Conservation (phyloP, 2,113 vertebrate genomes). For the Nothobranchius furzeri region DNA sequence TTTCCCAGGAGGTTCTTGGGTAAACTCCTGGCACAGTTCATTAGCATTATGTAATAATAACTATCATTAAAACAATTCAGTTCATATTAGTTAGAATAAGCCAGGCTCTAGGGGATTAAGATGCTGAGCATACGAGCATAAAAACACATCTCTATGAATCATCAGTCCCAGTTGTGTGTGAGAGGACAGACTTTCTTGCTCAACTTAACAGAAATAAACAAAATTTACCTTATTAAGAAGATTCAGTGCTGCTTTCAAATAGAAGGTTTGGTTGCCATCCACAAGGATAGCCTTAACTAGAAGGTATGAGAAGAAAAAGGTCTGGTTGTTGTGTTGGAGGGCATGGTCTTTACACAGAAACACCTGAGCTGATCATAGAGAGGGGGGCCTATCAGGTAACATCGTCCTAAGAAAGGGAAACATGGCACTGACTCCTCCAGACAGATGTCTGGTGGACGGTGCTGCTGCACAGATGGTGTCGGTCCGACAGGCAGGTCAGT, state of each 20-base stretch:
- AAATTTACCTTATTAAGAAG: conserved; percentile 34
- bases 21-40: conserved; percentile 9
- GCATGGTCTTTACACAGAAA: conserved; percentile 34
- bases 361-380: conserved; percentile 27
- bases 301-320: conserved; percentile 6
- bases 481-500: conserved; percentile 7
- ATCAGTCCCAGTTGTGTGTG: background rate
- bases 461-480: conserved; percentile 59
- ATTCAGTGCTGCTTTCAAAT: conserved; percentile 8
- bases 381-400: conserved; percentile 61
- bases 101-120: conserved; percentile 21
- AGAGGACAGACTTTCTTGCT: too few relatives aligned
- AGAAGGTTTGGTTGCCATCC: background rate
- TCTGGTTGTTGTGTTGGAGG: conserved; percentile 8
- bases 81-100: conserved; percentile 17
- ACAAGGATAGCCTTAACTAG: conserved; percentile 2
- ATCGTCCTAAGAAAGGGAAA: conserved; percentile 59
- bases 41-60: conserved; percentile 43
- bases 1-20: conserved; percentile 54
- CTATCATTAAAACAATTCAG: conserved; percentile 28
- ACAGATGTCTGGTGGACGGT: conserved; percentile 67
- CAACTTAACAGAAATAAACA: background rate
- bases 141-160: conserved; percentile 23
- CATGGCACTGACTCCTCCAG: conserved; percentile 33
- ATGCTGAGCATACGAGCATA: conserved; percentile 9